Percentiles rank a stretch among this genome's conserved stretches.
Evolutionary conservation across 2,888 invertebrate genomes (phyloP).

Genomic region (Eledone cirrhosa): DNA sequence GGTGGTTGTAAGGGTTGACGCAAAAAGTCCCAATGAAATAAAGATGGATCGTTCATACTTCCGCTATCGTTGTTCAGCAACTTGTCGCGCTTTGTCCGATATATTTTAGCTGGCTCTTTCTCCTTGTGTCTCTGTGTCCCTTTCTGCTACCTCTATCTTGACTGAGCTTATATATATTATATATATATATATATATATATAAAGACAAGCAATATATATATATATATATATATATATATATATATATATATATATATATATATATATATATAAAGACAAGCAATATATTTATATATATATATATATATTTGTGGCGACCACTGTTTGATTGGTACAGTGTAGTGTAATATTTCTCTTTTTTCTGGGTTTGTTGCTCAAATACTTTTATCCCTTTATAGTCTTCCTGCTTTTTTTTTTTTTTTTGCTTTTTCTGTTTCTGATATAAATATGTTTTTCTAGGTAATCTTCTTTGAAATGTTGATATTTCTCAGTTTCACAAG

Average conservation of each 20-base stretch:
- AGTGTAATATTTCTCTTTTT: too few species aligned
- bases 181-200: background rate
- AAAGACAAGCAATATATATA: constrained; percentile 8
- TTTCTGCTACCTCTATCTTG: background rate
- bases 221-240: background rate
- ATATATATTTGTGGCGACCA: too few species aligned
- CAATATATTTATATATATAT: background rate
- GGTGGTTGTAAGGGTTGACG: constrained; percentile 55
- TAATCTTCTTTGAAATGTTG: too few species aligned
- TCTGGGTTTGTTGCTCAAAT: too few species aligned
- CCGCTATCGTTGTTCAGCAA: background rate
- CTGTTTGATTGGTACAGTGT: too few species aligned
- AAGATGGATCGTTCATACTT: constrained; percentile 57
- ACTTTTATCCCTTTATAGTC: too few species aligned
- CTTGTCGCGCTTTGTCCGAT: background rate
- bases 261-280: background rate
- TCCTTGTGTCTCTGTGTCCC: background rate
- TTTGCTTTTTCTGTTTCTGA: too few species aligned
- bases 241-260: background rate
- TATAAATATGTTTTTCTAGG: too few species aligned
- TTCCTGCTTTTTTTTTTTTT: too few species aligned
- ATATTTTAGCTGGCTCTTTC: background rate
- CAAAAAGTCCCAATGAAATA: constrained; percentile 60
- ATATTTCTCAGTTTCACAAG: too few species aligned
- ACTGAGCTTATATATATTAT: background rate